Percentiles rank a stretch among this genome's conserved stretches.
These are phyloP conservation scores for Diplosoma virens DNA, from an alignment of 23 tunicate species.

Conservation along the genomic window DNA sequence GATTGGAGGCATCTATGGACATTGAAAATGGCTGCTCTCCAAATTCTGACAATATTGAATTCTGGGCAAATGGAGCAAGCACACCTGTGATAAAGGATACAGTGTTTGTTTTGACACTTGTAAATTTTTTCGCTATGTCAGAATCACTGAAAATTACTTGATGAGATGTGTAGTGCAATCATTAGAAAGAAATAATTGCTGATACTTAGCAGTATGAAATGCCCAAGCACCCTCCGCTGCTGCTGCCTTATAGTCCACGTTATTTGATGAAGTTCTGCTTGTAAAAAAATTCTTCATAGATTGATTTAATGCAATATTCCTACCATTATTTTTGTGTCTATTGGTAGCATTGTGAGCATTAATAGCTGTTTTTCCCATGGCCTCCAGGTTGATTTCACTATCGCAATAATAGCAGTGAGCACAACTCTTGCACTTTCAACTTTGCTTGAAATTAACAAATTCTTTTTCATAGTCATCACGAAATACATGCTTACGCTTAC, in stretches of 20 bases:
- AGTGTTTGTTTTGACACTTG: no score
- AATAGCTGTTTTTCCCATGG: background rate
- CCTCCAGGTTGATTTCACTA: no score
- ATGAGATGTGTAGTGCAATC: background rate
- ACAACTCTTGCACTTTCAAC: no score
- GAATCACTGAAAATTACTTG: background rate
- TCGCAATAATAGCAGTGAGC: no score
- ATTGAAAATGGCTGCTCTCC: constrained; percentile 15
- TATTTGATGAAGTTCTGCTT: background rate
- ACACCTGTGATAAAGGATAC: no score
- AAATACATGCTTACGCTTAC: no score
- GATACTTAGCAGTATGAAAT: no score
- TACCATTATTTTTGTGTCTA: no score
- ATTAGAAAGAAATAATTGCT: background rate
- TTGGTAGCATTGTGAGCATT: no score
- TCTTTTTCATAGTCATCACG: no score
- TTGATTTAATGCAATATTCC: background rate
- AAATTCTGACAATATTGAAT: background rate
- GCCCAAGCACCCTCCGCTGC: no score
- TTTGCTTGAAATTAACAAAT: background rate
- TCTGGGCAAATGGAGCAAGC: constrained; percentile 24
- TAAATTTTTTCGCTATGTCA: background rate
- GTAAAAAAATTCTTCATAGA: background rate
- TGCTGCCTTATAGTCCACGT: background rate
- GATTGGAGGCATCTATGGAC: constrained; percentile 5